A percentile compares a stretch with the other conserved stretches of the same genome.
Conservation (phyloP, 2,888 invertebrate species). For the Digitonthophagus gazella region DNA sequence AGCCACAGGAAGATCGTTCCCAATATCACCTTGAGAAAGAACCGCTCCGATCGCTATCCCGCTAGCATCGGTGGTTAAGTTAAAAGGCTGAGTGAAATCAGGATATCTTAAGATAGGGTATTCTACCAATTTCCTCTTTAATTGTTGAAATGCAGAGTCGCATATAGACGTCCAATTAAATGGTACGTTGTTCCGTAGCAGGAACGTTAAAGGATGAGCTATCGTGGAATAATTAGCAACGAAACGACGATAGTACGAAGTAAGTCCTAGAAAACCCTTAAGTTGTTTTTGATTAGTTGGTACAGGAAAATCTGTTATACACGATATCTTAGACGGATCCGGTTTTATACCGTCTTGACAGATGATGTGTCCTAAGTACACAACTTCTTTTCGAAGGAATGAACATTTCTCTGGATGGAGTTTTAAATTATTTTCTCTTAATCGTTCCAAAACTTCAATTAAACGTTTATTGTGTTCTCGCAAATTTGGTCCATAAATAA, state of each 20-base stretch:
- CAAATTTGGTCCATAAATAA: slow-evolving; percentile 30
- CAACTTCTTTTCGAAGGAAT: slow-evolving; percentile 27
- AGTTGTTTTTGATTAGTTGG: too few relatives aligned
- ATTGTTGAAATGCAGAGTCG: too few relatives aligned
- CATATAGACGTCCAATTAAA: too few relatives aligned
- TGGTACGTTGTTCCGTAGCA: too few relatives aligned
- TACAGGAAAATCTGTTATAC: too few relatives aligned
- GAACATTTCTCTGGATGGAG: too few relatives aligned
- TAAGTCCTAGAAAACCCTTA: slow-evolving; percentile 23
- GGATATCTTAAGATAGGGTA: slow-evolving; percentile 28
- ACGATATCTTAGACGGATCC: slow-evolving; percentile 19
- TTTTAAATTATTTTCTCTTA: slow-evolving; percentile 32
- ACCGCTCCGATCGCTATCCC: too few relatives aligned
- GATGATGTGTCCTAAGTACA: slow-evolving; percentile 22
- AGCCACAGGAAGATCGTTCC: too few relatives aligned
- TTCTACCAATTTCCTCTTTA: too few relatives aligned
- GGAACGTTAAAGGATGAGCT: too few relatives aligned
- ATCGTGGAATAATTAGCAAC: too few relatives aligned
- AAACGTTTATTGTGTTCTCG: slow-evolving; percentile 38
- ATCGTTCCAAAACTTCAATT: slow-evolving; percentile 35
- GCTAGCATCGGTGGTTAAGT: slow-evolving; percentile 27
- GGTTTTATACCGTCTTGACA: slow-evolving; percentile 26
- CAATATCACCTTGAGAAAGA: too few relatives aligned
- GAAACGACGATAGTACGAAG: slow-evolving; percentile 21
- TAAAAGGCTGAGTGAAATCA: slow-evolving; percentile 28